Conservation (phyloP, 1,140 invertebrate genomes). For the Melipona quadrifasciata region DNA sequence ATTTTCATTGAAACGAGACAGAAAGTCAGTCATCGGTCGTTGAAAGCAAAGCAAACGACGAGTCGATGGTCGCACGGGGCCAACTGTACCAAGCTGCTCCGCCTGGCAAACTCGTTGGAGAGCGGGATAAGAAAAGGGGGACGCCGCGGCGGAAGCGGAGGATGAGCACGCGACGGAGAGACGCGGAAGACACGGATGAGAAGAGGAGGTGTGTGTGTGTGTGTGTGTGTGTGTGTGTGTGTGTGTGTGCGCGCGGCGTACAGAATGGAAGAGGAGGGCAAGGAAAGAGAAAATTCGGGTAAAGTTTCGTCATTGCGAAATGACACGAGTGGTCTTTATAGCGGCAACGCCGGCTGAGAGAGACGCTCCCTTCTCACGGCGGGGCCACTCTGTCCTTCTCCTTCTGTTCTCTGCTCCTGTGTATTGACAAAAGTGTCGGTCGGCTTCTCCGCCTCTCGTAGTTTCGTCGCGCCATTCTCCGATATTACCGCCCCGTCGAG, state of each 20-base stretch:
- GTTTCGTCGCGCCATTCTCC: constrained; percentile 77
- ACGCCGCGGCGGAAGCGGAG: neutral
- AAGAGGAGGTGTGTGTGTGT: neutral
- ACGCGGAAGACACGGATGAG: no score
- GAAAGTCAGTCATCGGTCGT: no score
- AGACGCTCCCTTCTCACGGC: constrained; percentile 53
- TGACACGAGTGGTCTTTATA: constrained; percentile 83
- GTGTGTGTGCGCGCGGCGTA: neutral
- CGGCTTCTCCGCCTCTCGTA: constrained; percentile 69
- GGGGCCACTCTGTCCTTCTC: constrained; percentile 46
- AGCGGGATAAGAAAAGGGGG: constrained; percentile 38
- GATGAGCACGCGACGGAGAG: no score
- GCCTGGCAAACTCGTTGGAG: constrained; percentile 72
- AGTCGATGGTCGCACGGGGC: neutral
- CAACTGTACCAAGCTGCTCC: constrained; percentile 69
- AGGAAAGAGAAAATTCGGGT: constrained; percentile 73
- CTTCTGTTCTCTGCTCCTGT: constrained; percentile 38
- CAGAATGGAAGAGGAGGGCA: constrained; percentile 18
- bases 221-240: no score
- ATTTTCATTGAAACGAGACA: no score
- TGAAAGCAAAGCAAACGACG: no score
- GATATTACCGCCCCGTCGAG: constrained; percentile 78
- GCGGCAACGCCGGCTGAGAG: constrained; percentile 72
- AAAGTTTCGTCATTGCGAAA: constrained; percentile 83
- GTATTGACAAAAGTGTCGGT: constrained; percentile 82